These are phyloP conservation scores for Heterodera schachtii DNA, from an alignment of 1,140 invertebrate genomes.

Conservation along the genomic window DNA sequence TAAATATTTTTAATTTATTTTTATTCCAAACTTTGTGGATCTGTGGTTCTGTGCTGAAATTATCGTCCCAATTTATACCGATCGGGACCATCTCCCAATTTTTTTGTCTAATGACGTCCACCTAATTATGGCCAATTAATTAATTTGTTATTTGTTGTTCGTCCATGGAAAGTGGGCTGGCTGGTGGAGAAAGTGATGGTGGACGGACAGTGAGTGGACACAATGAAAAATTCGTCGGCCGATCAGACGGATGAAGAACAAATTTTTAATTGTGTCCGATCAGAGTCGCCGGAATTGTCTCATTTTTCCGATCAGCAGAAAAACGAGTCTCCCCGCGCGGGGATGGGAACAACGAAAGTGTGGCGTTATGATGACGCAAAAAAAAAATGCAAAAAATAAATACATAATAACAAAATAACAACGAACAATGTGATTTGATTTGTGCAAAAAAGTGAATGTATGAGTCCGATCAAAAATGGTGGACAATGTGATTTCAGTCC, in stretches of 20 bases:
- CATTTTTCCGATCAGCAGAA: not conserved
- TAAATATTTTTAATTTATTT: too few relatives aligned
- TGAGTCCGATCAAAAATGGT: too few relatives aligned
- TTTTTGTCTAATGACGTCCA: not conserved
- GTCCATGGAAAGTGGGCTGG: too few relatives aligned
- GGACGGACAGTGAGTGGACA: not conserved
- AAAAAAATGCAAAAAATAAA: not conserved
- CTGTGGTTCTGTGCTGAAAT: not conserved
- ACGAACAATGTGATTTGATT: not conserved
- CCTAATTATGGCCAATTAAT: not conserved
- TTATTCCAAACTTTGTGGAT: too few relatives aligned
- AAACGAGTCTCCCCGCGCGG: not conserved
- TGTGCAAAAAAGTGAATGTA: too few relatives aligned
- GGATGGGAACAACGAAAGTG: not conserved
- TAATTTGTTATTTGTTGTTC: too few relatives aligned
- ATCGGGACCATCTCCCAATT: not conserved
- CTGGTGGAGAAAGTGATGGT: too few relatives aligned
- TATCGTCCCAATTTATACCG: not conserved
- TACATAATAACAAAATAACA: not conserved
- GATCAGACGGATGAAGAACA: not conserved
- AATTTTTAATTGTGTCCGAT: not conserved
- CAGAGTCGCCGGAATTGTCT: too few relatives aligned
- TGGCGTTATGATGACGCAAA: not conserved
- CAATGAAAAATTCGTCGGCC: not conserved
- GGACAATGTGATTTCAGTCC: too few relatives aligned